Evolutionary conservation across 2,888 invertebrate genomes (phyloP), one percentile per base, ranked within the genome.

Genomic region (Disparrhopalites patrizii): DNA sequence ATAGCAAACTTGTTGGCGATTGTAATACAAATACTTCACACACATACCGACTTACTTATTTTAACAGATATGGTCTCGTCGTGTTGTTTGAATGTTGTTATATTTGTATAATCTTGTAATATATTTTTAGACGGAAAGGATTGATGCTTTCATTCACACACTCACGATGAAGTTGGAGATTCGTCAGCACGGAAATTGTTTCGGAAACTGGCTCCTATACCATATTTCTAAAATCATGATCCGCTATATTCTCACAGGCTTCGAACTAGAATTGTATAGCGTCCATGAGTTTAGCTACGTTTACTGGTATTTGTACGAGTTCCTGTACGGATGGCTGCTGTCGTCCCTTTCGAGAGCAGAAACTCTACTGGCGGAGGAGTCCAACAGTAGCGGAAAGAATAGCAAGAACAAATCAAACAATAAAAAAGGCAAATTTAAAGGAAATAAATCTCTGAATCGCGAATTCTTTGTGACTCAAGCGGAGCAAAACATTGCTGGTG

Each of bases 181-280:
- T 20, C 83, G 88, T 25, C 85, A 87, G 47, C 90, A 91, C 79
- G 80, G 87, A 54, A 90, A 93, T 0, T 94, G 91, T 79, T 92
- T 92, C 78, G 91, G 91, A 62, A 95, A 95, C 0, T 98, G 97
- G 96, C 87, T 96, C 40, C 83, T 98, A 70, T 95, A 96, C 81
- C 94, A 97, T 79, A 93, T 94, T 52, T 83, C 95, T 56, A 82
- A 90, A 51, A 87, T 93, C 33, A 96, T 97, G 93, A 89, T 94
- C 76, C 89, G 93, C 78, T 97, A 94, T 80, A 83, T 96, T 38
- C 84, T 97, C 75, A 89, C 94, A 8, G 97, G 97, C 0, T 91
- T 99, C 76, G 96, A 97, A 78, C 83, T 98, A 62, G 96, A 98
- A 79, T 82, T 99, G 33, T 98, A 97, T 81, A 93, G 94, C 66